Evolutionary conservation across 2,797 vertebrate species (phyloP).

Genomic region (Mus caroli): DNA sequence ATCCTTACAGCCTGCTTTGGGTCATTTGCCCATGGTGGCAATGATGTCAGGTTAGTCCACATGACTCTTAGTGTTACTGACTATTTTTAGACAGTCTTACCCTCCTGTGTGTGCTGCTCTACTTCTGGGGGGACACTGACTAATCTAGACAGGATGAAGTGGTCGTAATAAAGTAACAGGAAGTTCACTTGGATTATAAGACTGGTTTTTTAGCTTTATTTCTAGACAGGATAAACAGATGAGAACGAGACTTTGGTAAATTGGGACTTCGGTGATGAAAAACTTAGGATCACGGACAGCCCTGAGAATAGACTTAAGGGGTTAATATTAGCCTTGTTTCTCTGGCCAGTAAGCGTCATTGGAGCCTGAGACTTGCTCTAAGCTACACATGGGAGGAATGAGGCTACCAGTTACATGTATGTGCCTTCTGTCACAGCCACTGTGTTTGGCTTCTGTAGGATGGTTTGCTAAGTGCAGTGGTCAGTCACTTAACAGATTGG

Average conservation of each 20-base stretch:
- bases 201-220: slow-evolving; percentile 10
- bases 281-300: not conserved
- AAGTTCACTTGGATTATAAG: not conserved
- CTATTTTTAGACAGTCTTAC: not conserved
- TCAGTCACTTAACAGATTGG: not conserved
- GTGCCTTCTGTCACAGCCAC: not conserved
- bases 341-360: not conserved
- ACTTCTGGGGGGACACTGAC: not conserved
- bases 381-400: not conserved
- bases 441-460: not conserved
- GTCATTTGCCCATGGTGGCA: slow-evolving; percentile 92
- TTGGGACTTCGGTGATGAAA: not conserved
- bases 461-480: not conserved
- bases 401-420: rapidly evolving
- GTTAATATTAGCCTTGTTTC: not conserved
- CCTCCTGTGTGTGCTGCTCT: not conserved
- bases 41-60: slow-evolving; percentile 95
- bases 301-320: not conserved
- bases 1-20: slow-evolving; percentile 92
- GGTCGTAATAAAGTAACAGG: not conserved
- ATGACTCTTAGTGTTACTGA: not conserved
- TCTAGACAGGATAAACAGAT: slow-evolving; percentile 8
- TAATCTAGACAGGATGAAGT: not conserved
- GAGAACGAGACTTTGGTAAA: slow-evolving; percentile 2
- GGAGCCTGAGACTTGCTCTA: not conserved